A percentile compares a stretch with the other conserved stretches of the same genome.
phyloP scores from a whole-genome alignment of 2,113 vertebrate genomes.

The Tichodroma muraria region DNA sequence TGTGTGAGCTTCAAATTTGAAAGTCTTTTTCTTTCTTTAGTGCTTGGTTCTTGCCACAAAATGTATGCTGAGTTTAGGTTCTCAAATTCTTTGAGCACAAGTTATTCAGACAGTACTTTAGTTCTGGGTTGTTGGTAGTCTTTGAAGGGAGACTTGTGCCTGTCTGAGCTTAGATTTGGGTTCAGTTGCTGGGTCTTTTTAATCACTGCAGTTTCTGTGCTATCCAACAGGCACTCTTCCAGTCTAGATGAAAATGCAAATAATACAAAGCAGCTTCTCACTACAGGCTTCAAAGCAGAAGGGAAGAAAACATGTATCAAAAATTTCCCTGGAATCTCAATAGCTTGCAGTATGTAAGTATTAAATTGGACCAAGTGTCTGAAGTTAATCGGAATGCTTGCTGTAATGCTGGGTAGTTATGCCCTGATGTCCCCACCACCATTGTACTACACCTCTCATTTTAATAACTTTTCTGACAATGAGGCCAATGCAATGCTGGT shows the following conservation, averaged over 20 bases:
- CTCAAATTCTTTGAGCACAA: neutral
- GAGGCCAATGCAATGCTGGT: neutral
- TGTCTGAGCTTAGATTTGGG: constrained; percentile 22
- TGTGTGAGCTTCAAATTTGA: neutral
- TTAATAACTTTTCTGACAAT: neutral
- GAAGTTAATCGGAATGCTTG: neutral
- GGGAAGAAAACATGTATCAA: neutral
- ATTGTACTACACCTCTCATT: neutral
- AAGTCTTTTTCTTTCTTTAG: neutral
- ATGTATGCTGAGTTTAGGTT: neutral
- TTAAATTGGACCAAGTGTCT: neutral
- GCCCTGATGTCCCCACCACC: neutral
- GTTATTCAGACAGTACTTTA: constrained; percentile 19
- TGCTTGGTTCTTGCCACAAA: neutral
- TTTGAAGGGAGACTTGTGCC: constrained; percentile 36
- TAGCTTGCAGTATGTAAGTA: neutral
- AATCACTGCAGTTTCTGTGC: constrained; percentile 6
- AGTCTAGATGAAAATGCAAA: constrained; percentile 47
- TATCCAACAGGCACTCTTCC: constrained; percentile 10
- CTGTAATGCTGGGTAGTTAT: neutral
- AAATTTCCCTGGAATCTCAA: neutral
- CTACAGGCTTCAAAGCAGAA: neutral
- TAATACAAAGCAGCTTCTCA: constrained; percentile 27
- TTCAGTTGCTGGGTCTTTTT: constrained; percentile 18
- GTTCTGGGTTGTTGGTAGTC: neutral